Base-by-base conservation (phyloP, 2,113 vertebrate genomes). In the Ibidorhyncha struthersii region DNA sequence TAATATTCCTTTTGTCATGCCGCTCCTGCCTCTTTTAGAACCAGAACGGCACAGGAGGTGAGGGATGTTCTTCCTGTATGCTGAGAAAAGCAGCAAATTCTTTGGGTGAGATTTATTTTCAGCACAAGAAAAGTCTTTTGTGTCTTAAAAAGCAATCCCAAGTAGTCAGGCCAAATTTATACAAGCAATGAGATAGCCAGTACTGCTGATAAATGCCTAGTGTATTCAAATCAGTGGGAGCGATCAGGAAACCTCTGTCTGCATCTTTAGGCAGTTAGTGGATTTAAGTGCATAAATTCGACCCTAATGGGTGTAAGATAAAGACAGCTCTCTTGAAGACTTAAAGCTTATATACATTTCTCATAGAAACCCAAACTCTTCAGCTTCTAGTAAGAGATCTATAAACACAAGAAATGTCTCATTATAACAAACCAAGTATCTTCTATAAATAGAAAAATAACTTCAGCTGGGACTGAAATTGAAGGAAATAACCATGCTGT, bases 391-490 rank as follows among this genome's bases (percentile, higher is more conserved):
- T 69, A 61, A 82, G 82, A 82, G 47, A 69, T 40, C 36, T 53
- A 79, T 77, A 90, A 95, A 95, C 74, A 94, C 12, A 52, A 94
- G 61, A 76, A 69, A 72, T 40, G 40, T 40, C 77, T 82, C n/a
- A 19, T 63, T 83, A 23, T 61, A 94, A 69, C 61, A 79, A 91
- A 72, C 19, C 20, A 52, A 89, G 12, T 73, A 47, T 49, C 3
- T 45, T 78, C 79, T 92, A 83, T 58, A 94, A 95, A 95, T 47
- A 87, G 77, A 41, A 66, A 93, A 96, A 79, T 80, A 86, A 62
- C 69, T 86, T 59, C 53, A 91, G 18, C 67, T 66, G 82, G 50
- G 66, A 40, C 45, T 86, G 79, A 81, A 93, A 82, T 82, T n/a
- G 53, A 89, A 77, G 78, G 77, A 56, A 92, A 91, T 72, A 95